Evolutionary conservation across 2,797 vertebrate species (phyloP), one percentile per base, ranked within the genome.

Genomic region (Lagocephalus sceleratus): DNA sequence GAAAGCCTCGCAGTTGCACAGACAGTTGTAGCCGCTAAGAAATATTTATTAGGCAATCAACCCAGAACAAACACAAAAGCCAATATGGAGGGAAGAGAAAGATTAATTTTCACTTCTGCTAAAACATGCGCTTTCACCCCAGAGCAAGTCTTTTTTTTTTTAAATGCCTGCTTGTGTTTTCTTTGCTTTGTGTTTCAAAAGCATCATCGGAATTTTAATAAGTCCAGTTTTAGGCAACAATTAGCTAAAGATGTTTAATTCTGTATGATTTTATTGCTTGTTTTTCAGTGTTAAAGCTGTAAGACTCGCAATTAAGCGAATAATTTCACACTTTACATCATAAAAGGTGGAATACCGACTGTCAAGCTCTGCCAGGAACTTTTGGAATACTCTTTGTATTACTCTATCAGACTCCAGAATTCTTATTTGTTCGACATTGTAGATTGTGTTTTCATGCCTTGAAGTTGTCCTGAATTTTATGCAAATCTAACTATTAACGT

Each of bases 1-100:
- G 54, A 66, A 44, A 14, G 47, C 55, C 60, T 82, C 73, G 60
- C 20, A 66, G 76, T 78, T 75, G 75, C 57, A 62, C 35, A 65
- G 57, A 70, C 50, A 60, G 62, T 53, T 21, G 32, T 38, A 58
- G 68, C 70, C 19, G 60, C 76, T 60, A 9, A 39, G 56, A 84
- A 75, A 66, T 49, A 51, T 78, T 62, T 73, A 71, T 73, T 43
- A 70, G 39, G 52, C 45, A 66, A 10, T 56, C 48, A 42, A 40
- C 23, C 26, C 47, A 35, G 63, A 73, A 59, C 23, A 51, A 55
- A 52, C 14, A 78, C 51, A 68, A 47, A 57, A 58, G 42, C 51
- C 60, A 65, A 39, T 60, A 63, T 44, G 46, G 46, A 57, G 38
- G 51, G 22, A 15, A 51, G 51, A 54, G 11, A 20, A 7, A 66